Evolutionary conservation across 2,797 vertebrate genomes (phyloP), one percentile per base, ranked within the genome.

Genomic region (Urophycis tenuis): DNA sequence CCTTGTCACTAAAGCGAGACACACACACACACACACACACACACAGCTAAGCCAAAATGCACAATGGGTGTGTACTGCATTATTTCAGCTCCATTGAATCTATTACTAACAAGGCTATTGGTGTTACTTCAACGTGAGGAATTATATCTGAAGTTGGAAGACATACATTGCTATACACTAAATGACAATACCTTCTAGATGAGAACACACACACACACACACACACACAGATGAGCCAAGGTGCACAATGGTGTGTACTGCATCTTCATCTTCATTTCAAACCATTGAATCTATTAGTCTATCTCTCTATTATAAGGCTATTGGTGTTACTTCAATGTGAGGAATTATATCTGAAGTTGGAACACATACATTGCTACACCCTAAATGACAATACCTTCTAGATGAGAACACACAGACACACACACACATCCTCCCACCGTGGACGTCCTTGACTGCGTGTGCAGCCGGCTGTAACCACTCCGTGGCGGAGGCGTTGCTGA

Each of bases 381-480:
- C n/a, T n/a, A n/a, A n/a, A n/a, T n/a, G n/a, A n/a, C n/a, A n/a
- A n/a, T n/a, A n/a, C n/a, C n/a, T n/a, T n/a, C n/a, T n/a, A n/a
- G n/a, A n/a, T n/a, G n/a, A n/a, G n/a, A n/a, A 36, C 11, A 49
- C 15, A 35, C 10, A 15, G 29, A 29, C 14, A 35, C 32, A 11
- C 53, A 34, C 29, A 17, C 19, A 33, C 22, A 53, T 30, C 75
- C 78, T 19, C 3, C 41, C 14, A 49, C 17, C 19, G 41, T 17
- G 41, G 36, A n/a, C n/a, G 45, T 89, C 88, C 89, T 45, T 92
- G 79, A 94, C 91, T 22, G 22, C 32, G 53, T 4, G 1, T 76
- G 19, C 85, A 99, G 98, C 95, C 87, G 97, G 97, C 77, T 96
- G 95, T 82, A 99, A 99, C 88, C 98, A 99, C 87, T 98, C 98